These are phyloP conservation scores for Nyctibius bracteatus DNA, from an alignment of 2,113 vertebrate genomes.

Conservation along the genomic window DNA sequence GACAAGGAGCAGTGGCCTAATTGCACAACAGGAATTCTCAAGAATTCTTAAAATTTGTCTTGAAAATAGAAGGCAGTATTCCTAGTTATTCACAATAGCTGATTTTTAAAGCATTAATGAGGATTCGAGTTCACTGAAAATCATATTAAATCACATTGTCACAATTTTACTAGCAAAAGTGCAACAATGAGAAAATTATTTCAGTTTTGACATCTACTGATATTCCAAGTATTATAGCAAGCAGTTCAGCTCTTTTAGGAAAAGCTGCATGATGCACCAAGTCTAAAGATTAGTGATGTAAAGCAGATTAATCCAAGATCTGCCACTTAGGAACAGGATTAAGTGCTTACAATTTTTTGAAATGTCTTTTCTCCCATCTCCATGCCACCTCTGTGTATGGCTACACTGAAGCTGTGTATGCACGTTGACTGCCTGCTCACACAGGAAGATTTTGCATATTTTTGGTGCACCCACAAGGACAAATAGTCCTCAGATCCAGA, in stretches of 20 bases:
- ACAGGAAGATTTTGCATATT: neutral
- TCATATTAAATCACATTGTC: neutral
- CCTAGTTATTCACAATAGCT: neutral
- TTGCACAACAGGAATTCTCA: neutral
- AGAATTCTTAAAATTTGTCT: neutral
- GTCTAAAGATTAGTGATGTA: neutral
- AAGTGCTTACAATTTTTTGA: neutral
- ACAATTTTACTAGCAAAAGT: neutral
- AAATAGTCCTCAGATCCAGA: neutral
- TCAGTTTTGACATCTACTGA: neutral
- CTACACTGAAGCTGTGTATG: neutral
- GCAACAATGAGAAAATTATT: neutral
- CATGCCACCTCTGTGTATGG: neutral
- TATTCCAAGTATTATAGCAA: neutral
- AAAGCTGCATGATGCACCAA: neutral
- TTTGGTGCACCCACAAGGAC: neutral
- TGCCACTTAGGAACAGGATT: neutral
- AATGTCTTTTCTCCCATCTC: neutral
- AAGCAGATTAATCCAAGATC: neutral
- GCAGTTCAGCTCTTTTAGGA: neutral
- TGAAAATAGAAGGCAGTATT: neutral
- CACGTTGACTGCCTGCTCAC: neutral
- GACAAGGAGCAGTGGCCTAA: neutral
- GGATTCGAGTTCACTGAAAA: neutral
- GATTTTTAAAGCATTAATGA: neutral